Evolutionary conservation across 2,888 invertebrate genomes (phyloP), one percentile per base, ranked within the genome.

Genomic region (Operophtera brumata): DNA sequence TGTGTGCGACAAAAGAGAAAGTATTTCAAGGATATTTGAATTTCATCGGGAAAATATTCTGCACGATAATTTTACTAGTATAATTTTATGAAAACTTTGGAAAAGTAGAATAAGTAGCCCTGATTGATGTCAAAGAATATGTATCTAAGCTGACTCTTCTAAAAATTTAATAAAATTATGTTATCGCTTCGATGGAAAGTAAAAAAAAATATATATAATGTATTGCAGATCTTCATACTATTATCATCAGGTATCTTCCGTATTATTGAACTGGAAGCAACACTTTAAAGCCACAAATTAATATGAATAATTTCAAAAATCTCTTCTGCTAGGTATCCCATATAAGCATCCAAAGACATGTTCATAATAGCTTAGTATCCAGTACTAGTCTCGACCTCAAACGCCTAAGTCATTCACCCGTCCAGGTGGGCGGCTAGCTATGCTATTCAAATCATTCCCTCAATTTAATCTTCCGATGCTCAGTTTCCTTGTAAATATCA

Each of bases 1-100:
- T 53, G 39, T 48, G 43, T 20, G 35, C 35, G 62, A 59, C 57
- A 53, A 49, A 35, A 20, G 20, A 62, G 57, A 64, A 64, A 62
- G 59, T 59, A 54, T 58, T 34, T 40, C 55, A 58, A 59, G 61
- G 54, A 45, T 39, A 26, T 42, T 46, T 43, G 5, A 37, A 26
- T 47, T 39, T 34, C 10, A 25, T 14, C 14, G 14, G 6, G n/a
- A 43, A 20, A 42, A 34, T 34, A 34, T 11, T 11, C 30, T 30
- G 6, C 30, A 9, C 9, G 0, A 30, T 30, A 30, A 30, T 30
- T 30, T 2, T 30, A 30, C 30, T 30, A 9, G 8, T 30, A 6
- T 20, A 20, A 4, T 20, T 20, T 20, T 20, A 20, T 20, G 20
- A 20, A 20, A 20, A 20, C 20, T 20, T 20, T 20, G 20, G 2